Conservation (phyloP, 2,797 vertebrate species). For the Cygnus olor region DNA sequence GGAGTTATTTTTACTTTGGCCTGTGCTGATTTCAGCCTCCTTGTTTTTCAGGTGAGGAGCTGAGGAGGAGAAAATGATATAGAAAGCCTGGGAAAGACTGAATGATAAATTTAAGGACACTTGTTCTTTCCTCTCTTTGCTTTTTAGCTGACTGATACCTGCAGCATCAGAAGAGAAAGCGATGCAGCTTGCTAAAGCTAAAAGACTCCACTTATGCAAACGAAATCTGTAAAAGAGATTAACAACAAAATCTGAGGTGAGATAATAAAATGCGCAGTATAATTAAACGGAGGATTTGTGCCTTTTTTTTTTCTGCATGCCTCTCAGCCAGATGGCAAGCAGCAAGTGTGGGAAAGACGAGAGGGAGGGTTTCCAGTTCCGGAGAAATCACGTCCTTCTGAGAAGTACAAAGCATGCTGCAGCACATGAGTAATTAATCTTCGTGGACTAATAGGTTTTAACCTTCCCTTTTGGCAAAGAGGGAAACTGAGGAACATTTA, state of each 20-base stretch:
- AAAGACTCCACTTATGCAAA: conserved; percentile 52
- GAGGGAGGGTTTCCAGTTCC: conserved; percentile 7
- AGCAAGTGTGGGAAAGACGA: neutral
- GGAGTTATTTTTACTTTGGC: neutral
- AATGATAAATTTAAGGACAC: conserved; percentile 31
- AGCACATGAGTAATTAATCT: neutral
- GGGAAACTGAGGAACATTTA: neutral
- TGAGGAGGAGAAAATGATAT: conserved; percentile 9
- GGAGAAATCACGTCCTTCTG: neutral
- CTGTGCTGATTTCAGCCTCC: neutral
- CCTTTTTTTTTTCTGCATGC: neutral
- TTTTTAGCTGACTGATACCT: conserved; percentile 57
- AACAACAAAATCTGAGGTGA: conserved; percentile 58
- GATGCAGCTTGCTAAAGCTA: neutral
- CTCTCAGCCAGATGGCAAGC: conserved; percentile 19
- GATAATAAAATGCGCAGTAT: conserved; percentile 55
- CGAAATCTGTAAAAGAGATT: conserved; percentile 17
- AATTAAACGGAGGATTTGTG: conserved; percentile 57
- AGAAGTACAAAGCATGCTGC: neutral
- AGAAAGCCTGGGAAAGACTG: neutral
- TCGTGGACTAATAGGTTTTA: neutral
- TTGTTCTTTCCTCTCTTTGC: conserved; percentile 46
- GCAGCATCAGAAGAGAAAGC: neutral
- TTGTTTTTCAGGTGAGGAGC: neutral
- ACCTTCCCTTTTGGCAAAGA: neutral